These are phyloP conservation scores for Myiopsitta monachus DNA, from an alignment of 2,113 vertebrate genomes.

Conservation along the genomic window DNA sequence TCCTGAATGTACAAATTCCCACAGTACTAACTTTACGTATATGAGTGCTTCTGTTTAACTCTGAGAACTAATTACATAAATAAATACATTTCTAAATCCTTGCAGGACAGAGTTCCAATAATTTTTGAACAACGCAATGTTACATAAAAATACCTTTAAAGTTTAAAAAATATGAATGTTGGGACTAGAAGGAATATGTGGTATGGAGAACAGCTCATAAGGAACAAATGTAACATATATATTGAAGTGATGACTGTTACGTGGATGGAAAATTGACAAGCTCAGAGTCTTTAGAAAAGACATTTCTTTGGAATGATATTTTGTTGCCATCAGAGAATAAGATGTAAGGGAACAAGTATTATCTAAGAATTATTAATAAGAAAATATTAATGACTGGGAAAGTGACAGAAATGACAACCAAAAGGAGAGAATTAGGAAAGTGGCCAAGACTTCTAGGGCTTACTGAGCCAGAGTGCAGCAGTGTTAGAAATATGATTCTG, in stretches of 20 bases:
- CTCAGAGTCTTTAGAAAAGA: neutral
- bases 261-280: neutral
- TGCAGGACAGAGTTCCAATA: neutral
- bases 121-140: neutral
- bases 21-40: neutral
- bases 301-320: neutral
- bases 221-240: neutral
- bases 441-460: neutral
- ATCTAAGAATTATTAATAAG: neutral
- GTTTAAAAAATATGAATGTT: neutral
- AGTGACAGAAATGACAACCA: neutral
- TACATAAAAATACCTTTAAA: neutral
- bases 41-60: neutral
- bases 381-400: neutral
- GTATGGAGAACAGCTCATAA: neutral
- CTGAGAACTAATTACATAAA: neutral
- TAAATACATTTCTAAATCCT: neutral
- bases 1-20: neutral
- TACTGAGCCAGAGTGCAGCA: neutral
- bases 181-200: neutral
- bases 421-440: neutral
- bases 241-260: neutral
- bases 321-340: neutral
- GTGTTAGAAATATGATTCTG: neutral
- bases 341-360: neutral